These are phyloP conservation scores for Calcarius lapponicus DNA, from an alignment of 2,797 vertebrate species.

Conservation along the genomic window DNA sequence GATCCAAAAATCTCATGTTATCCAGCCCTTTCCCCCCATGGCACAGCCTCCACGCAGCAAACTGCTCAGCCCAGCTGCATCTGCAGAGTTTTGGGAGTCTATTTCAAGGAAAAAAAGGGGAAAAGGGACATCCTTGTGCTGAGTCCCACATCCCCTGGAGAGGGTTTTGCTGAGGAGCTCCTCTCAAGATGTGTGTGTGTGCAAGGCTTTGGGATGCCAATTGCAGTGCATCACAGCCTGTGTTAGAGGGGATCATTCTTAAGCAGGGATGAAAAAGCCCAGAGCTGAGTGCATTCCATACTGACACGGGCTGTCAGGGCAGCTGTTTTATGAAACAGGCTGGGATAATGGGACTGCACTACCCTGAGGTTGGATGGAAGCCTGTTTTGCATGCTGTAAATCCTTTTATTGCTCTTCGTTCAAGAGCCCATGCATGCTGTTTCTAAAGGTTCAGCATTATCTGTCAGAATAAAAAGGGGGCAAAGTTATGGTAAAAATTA, in stretches of 20 bases:
- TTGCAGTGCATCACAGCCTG: neutral
- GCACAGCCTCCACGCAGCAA: neutral
- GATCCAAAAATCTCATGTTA: neutral
- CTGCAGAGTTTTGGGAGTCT: neutral
- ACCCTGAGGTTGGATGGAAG: neutral
- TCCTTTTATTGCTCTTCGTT: neutral
- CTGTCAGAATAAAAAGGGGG: neutral
- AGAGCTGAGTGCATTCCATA: conserved; percentile 17
- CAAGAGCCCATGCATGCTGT: neutral
- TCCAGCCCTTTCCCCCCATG: neutral
- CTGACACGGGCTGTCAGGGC: conserved; percentile 11
- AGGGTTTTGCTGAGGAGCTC: neutral
- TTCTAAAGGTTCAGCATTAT: neutral
- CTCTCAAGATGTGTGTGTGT: neutral
- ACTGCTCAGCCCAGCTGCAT: neutral
- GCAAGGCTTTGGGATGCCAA: neutral
- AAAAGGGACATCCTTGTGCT: neutral
- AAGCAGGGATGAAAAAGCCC: conserved; percentile 8
- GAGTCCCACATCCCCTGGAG: neutral
- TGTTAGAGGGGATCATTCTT: neutral
- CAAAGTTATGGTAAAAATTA: neutral
- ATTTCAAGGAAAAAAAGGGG: neutral
- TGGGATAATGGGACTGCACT: conserved; percentile 2
- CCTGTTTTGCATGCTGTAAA: neutral
- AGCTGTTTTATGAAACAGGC: conserved; percentile 18